phyloP scores from a whole-genome alignment of 2,888 invertebrate species.

The Lapara coniferarum region DNA sequence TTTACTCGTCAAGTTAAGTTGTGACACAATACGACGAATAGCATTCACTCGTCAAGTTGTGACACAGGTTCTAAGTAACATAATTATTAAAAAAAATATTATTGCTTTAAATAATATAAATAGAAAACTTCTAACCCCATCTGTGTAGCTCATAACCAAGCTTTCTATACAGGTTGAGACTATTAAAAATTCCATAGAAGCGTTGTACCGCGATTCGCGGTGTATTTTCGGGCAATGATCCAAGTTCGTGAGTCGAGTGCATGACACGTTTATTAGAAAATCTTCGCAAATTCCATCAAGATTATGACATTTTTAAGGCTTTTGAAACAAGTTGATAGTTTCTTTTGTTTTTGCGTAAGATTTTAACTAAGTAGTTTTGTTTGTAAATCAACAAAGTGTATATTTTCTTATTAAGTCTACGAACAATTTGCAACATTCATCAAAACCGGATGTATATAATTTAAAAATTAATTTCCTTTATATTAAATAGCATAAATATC shows the following conservation, averaged over 20 bases:
- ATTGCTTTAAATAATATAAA: too few species aligned
- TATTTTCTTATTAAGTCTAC: not conserved
- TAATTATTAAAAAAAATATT: too few species aligned
- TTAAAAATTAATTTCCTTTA: too few species aligned
- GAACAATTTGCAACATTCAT: too few species aligned
- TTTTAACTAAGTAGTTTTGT: too few species aligned
- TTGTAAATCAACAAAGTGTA: not conserved
- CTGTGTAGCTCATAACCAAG: not conserved
- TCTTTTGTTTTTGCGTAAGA: not conserved
- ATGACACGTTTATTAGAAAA: slow-evolving; percentile 72
- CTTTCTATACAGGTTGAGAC: slow-evolving; percentile 50
- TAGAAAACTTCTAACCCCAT: too few species aligned
- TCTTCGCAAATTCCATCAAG: slow-evolving; percentile 47
- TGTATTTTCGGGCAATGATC: slow-evolving; percentile 46
- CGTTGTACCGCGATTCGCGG: slow-evolving; percentile 54
- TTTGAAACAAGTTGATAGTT: slow-evolving; percentile 17
- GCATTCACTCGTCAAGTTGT: too few species aligned
- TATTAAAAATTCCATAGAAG: slow-evolving; percentile 78
- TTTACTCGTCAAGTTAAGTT: too few species aligned
- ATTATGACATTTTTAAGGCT: slow-evolving; percentile 34
- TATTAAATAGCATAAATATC: too few species aligned
- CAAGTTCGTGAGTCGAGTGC: slow-evolving; percentile 56
- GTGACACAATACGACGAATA: too few species aligned
- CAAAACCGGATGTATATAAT: too few species aligned
- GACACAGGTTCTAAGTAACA: too few species aligned